phyloP scores from a whole-genome alignment of 2,113 vertebrate genomes.

The Paedocypris sp. region DNA sequence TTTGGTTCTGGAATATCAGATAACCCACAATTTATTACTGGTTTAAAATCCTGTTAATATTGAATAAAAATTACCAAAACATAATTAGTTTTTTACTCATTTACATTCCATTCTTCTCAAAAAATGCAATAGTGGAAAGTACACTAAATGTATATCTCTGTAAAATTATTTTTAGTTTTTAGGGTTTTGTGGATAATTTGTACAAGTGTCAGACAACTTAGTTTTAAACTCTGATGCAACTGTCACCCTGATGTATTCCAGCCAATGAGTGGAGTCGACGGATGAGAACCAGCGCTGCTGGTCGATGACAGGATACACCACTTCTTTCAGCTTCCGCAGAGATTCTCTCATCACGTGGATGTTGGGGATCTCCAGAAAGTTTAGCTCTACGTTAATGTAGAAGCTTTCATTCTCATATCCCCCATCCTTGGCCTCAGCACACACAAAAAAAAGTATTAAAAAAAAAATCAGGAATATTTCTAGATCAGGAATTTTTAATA shows the following conservation, averaged over 20 bases:
- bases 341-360: slow-evolving; percentile 96
- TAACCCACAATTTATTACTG: too few species aligned
- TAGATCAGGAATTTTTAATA: too few species aligned
- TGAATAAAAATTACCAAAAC: too few species aligned
- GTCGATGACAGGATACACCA: slow-evolving; percentile 82
- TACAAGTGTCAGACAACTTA: too few species aligned
- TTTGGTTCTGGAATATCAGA: too few species aligned
- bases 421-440: slow-evolving; percentile 92
- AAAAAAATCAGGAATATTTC: not conserved
- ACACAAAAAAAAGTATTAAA: not conserved
- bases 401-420: slow-evolving; percentile 87
- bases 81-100: too few species aligned
- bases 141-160: too few species aligned
- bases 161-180: not conserved
- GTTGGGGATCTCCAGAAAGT: slow-evolving; percentile 91
- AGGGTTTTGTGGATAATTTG: too few species aligned
- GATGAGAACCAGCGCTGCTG: slow-evolving; percentile 83
- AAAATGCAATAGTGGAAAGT: too few species aligned
- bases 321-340: slow-evolving; percentile 84
- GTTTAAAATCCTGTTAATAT: too few species aligned
- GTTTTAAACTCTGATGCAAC: too few species aligned
- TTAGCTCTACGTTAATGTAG: slow-evolving; percentile 82
- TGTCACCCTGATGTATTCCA: slow-evolving; percentile 86
- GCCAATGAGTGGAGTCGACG: slow-evolving; percentile 86
- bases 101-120: too few species aligned